phyloP scores from a whole-genome alignment of 2,888 invertebrate species.

The Microctonus aethiopoides region DNA sequence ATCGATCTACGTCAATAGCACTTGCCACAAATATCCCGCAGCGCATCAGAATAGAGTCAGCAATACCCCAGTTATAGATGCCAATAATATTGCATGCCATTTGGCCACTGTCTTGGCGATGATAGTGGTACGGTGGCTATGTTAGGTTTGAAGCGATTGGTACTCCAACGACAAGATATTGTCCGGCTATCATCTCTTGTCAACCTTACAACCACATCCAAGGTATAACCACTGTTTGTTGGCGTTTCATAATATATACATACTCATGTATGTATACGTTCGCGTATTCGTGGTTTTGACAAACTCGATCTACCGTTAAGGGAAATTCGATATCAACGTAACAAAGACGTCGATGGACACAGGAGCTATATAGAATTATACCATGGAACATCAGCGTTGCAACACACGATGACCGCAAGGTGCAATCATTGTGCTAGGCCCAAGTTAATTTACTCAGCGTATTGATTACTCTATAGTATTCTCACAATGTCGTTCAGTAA shows the following conservation, averaged over 20 bases:
- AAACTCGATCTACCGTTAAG: constrained; percentile 44
- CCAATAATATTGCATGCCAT: constrained; percentile 48
- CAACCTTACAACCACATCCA: constrained; percentile 41
- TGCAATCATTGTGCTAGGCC: constrained; percentile 21
- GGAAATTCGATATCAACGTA: constrained; percentile 32
- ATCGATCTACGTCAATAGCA: constrained; percentile 43
- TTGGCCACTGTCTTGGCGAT: constrained; percentile 22
- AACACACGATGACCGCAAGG: constrained; percentile 15
- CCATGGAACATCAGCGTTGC: constrained; percentile 17
- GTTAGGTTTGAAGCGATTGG: constrained; percentile 26
- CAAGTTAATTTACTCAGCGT: constrained; percentile 20
- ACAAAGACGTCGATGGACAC: constrained; percentile 22
- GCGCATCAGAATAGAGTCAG: constrained; percentile 15
- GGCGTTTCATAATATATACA: constrained; percentile 29
- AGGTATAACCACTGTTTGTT: constrained; percentile 49
- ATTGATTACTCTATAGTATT: constrained; percentile 19
- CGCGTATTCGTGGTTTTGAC: constrained; percentile 54
- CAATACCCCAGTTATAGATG: constrained; percentile 46
- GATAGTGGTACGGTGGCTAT: constrained; percentile 32
- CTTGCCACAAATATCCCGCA: constrained; percentile 53
- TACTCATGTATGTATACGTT: neutral
- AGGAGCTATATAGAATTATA: constrained; percentile 13
- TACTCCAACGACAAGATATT: constrained; percentile 29
- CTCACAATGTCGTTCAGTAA: neutral
- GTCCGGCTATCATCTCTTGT: constrained; percentile 20